These are phyloP conservation scores for Uloborus plumipes DNA, from an alignment of 2,888 invertebrate species.

Conservation along the genomic window DNA sequence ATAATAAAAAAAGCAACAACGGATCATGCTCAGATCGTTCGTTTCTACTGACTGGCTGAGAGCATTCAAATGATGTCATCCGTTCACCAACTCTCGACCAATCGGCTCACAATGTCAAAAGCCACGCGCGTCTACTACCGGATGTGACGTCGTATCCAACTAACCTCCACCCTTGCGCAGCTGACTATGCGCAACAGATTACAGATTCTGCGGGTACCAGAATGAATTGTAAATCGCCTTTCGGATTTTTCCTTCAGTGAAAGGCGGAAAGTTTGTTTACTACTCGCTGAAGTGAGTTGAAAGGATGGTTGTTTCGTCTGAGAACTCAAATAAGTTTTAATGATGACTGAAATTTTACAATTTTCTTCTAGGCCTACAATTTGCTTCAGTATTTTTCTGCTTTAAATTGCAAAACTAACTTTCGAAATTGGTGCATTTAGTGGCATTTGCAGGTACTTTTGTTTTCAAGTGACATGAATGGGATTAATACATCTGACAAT, in stretches of 20 bases:
- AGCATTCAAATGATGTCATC: slow-evolving; percentile 34
- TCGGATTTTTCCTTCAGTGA: not conserved
- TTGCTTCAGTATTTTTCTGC: no score
- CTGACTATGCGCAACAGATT: slow-evolving; percentile 58
- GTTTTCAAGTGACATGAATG: no score
- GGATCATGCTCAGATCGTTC: no score
- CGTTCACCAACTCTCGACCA: slow-evolving; percentile 51
- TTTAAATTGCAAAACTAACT: no score
- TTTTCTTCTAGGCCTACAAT: no score
- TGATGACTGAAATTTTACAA: no score
- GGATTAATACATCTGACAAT: no score
- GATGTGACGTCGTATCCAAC: slow-evolving; percentile 50
- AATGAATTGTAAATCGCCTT: slow-evolving; percentile 10
- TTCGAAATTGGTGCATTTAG: no score
- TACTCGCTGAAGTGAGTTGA: not conserved
- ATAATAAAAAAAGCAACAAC: no score
- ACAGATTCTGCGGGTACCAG: slow-evolving; percentile 27
- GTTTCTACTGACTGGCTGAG: slow-evolving; percentile 35
- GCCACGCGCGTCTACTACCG: slow-evolving; percentile 45
- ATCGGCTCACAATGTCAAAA: slow-evolving; percentile 32
- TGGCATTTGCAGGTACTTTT: no score
- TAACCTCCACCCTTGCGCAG: slow-evolving; percentile 63
- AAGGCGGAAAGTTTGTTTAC: slow-evolving; percentile 8
- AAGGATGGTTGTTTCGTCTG: no score
- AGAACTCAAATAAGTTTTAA: no score